A percentile compares a stretch with the other conserved stretches of the same genome.
Evolutionary conservation across 2,888 invertebrate species (phyloP).

Genomic region (Diloba caeruleocephala): DNA sequence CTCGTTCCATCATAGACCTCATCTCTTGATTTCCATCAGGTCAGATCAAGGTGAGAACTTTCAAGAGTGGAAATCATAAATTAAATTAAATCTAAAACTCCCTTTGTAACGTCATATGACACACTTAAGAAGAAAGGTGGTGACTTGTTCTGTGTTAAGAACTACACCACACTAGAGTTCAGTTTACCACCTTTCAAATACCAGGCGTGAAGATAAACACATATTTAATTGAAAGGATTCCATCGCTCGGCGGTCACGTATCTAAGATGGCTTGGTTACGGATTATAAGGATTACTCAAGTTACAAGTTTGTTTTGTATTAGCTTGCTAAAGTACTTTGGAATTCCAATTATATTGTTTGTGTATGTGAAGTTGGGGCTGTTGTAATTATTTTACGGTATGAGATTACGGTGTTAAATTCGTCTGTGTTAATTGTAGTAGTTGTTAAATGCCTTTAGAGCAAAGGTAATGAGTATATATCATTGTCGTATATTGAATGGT

Average conservation of each 20-base stretch:
- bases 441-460: neutral
- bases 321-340: constrained; percentile 38
- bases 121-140: too few species aligned
- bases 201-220: constrained; percentile 21
- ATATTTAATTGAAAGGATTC: constrained; percentile 10
- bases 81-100: too few species aligned
- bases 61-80: too few species aligned
- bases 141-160: too few species aligned
- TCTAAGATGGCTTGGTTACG: constrained; percentile 11
- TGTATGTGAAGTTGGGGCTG: constrained; percentile 4
- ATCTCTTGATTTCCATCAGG: too few species aligned
- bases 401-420: neutral
- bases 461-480: neutral
- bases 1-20: too few species aligned
- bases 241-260: constrained; percentile 20
- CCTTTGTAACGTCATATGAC: too few species aligned
- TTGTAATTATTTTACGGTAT: constrained; percentile 6
- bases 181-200: neutral
- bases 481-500: neutral
- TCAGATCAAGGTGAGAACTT: too few species aligned
- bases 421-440: neutral
- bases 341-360: constrained; percentile 30
- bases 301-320: constrained; percentile 46
- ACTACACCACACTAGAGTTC: too few species aligned
- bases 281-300: constrained; percentile 40